phyloP scores from a whole-genome alignment of 2,113 vertebrate species.

The Dromas ardeola region DNA sequence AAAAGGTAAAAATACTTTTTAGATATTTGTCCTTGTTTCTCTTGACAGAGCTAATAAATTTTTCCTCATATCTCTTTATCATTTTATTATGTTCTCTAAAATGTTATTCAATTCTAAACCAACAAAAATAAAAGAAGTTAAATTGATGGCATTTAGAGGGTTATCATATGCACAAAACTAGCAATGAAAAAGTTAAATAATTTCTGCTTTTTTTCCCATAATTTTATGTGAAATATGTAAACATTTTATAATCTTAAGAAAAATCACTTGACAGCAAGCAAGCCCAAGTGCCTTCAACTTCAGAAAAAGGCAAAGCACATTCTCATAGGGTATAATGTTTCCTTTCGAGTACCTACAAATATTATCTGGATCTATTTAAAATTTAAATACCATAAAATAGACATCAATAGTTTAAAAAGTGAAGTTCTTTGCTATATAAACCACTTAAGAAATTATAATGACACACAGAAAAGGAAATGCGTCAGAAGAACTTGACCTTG shows the following conservation, averaged over 20 bases:
- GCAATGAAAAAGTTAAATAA: neutral
- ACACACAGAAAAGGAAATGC: neutral
- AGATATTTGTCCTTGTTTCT: neutral
- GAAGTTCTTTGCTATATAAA: neutral
- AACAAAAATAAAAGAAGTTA: neutral
- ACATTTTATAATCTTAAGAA: neutral
- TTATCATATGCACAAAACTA: neutral
- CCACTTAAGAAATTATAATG: neutral
- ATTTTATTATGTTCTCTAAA: neutral
- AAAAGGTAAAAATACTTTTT: neutral
- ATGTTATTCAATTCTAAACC: neutral
- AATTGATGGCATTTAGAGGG: neutral
- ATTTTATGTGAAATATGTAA: neutral
- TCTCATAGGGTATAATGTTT: neutral
- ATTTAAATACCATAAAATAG: neutral
- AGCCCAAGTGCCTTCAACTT: neutral
- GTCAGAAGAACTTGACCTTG: neutral
- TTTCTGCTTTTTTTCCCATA: neutral
- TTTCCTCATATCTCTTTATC: neutral
- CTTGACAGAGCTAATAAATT: neutral
- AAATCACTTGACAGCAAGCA: neutral
- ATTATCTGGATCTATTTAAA: neutral
- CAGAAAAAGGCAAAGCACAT: neutral
- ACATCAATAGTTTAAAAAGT: neutral
- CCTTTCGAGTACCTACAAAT: neutral